Base-by-base conservation (phyloP, 2,113 vertebrate species). In the Clarias magur region DNA sequence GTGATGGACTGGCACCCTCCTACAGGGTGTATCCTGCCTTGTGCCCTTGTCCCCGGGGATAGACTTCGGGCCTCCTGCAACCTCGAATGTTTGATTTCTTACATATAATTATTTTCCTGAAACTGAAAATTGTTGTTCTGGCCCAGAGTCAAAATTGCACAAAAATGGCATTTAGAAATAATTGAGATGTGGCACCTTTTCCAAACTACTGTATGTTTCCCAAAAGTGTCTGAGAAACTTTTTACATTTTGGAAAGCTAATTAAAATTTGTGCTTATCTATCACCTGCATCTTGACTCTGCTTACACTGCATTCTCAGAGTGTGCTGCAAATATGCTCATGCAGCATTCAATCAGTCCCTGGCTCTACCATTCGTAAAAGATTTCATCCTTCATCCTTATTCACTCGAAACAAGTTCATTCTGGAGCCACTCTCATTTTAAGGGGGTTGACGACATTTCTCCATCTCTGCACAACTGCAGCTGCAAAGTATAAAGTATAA, bases 221-320 rank as follows among this genome's bases (percentile, higher is more conserved):
- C 42, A 16, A 30, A 67, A 60, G n/a, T 21, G 9, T 38, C 56
- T 80, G 17, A 80, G 78, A 56, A 34, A 27, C 56, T 60, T 27
- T 34, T 80, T 23, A 57, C 16, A 34, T 60, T 80, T 80, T 80
- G n/a, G 56, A 38, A 60, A 60, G 27, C 79, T 80, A 80, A 80
- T 80, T 80, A 80, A 80, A 80, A 21, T 80, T 38, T 19, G 56
- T 60, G 56, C 79, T 80, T 80, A 80, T 80, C 79, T 34, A 59
- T 80, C 56, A 57, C 79, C 79, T 80, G 79, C 56, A 10, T 60
- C 79, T 80, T 60, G 16, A 60, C 54, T 80, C 27, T 80, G 79
- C 79, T 80, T 80, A 38, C 79, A 34, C 56, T 17, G 56, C 78
- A 60, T 34, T 80, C 56, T 34, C 78, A 60, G 48, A 27, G 16